Base-by-base conservation (phyloP, 2,113 vertebrate genomes). In the Cebidichthys violaceus region DNA sequence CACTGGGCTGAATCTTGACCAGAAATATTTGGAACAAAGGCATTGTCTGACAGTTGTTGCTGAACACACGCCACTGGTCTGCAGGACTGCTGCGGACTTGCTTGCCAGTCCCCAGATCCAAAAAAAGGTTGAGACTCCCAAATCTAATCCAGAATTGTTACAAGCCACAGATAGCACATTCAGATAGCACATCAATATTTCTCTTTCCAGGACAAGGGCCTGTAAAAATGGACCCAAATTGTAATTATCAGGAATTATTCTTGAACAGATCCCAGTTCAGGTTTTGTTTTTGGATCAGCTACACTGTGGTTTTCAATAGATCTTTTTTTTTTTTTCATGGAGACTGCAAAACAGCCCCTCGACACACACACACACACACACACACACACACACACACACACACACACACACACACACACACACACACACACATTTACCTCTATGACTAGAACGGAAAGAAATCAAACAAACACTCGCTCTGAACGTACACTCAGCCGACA, bases 391-490 rank as follows among this genome's bases (percentile, higher is more conserved):
- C 45, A 86, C 90, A 79, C 41, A 68, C 68, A 90, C 75, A 86
- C 75, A 84, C 65, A 59, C 43, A 85, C 60, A 17, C 64, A 66
- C 9, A 66, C n/a, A 66, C 22, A 27, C 39, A 66, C 39, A 73
- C 79, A 87, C 39, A 81, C 81, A 81, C 75, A 72, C 83, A 89
- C 22, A 35, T 35, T 65, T 41, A 83, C 54, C 27, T 83, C 71
- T 89, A 86, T 86, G 85, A 91, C 82, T 80, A 78, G 47, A 79
- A 91, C 65, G 80, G 68, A 70, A 74, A 66, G 37, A 82, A 67
- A 79, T 73, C 43, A 41, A 78, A 79, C 62, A 68, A 6, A 75
- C 79, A 74, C 83, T 69, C 83, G 47, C 75, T 73, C 50, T 66
- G 39, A 78, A 75, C 9, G 11, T 14, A 82, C 20, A 33, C 80